Evolutionary conservation across 1,140 invertebrate species (phyloP), one percentile per base, ranked within the genome.

Genomic region (Orius laevigatus): DNA sequence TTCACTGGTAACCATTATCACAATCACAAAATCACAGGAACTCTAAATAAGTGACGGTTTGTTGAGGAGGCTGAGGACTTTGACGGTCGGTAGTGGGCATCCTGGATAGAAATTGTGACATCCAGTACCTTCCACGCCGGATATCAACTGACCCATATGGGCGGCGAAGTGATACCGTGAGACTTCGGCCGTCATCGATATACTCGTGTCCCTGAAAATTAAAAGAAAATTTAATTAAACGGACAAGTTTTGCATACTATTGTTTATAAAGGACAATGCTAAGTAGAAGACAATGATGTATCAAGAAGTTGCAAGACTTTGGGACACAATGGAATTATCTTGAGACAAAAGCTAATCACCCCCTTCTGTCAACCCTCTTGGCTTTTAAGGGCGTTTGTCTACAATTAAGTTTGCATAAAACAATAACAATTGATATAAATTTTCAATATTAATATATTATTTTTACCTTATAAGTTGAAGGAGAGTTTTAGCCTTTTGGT

Each of bases 151-250:
- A 46, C 81, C 81, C 81, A 84, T 84, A 60, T 84, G 81, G 5
- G 81, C 80, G 1, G 80, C 81, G 60, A 81, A 84, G 61, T 84
- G 80, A 63, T 82, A 84, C 57, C 76, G 77, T 0, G 79, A 71
- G 18, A 78, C 66, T 63, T 74, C 71, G 8, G 72, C 72, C 53
- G 73, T 71, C 3, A 67, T 71, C 35, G 66, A 68, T 43, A 76
- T 62, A 49, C 70, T 75, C 10, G 74, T 76, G 50, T 76, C 73
- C 53, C 74, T 76, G 63, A 45, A 63, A 66, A 52, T 33, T 54
- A 56, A 50, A 56, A 56, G 57, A 46, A 45, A 43, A 39, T 38
- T 52, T 62, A 62, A 40, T 47, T 36, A 32, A 25, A 50, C 35
- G 19, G 35, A 25, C 25, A 25, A 25, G 25, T 25, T 25, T 25